phyloP scores from a whole-genome alignment of 92 coral and sea anemone species.

The Epizoanthus illoricatus region DNA sequence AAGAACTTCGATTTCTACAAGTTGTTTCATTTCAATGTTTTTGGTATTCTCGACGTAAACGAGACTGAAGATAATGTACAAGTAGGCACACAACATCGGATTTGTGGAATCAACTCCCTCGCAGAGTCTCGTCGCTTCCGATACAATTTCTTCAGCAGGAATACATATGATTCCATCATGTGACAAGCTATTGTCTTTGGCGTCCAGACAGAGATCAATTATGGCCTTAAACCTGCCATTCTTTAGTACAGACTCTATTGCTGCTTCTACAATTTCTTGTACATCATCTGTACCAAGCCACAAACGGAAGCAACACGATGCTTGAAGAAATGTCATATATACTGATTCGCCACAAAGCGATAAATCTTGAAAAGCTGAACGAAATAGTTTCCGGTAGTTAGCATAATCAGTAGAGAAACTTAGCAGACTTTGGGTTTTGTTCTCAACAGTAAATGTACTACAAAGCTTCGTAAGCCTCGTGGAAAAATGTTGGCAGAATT shows the following conservation, averaged over 20 bases:
- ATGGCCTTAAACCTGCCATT: conserved; percentile 7
- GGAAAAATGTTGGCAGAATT: conserved; percentile 27
- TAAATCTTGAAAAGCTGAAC: conserved; percentile 13
- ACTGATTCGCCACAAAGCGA: conserved; percentile 31
- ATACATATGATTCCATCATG: conserved; percentile 18
- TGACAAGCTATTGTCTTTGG: conserved; percentile 4
- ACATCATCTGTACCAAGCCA: conserved; percentile 24
- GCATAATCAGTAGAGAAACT: conserved; percentile 27
- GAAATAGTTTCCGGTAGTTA: conserved; percentile 27
- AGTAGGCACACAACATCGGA: conserved; percentile 3
- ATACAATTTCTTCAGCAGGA: conserved; percentile 27
- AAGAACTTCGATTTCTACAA: conserved; percentile 24
- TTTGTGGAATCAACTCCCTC: conserved; percentile 23
- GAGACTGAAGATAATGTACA: conserved; percentile 18
- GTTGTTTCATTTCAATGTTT: background rate
- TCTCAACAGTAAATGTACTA: conserved; percentile 23
- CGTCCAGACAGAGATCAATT: conserved; percentile 1
- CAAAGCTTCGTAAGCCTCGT: conserved; percentile 26
- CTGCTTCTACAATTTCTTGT: conserved; percentile 1
- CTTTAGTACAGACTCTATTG: conserved; percentile 4
- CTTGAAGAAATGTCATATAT: conserved; percentile 8
- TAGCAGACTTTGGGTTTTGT: conserved; percentile 15
- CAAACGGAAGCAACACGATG: conserved; percentile 18
- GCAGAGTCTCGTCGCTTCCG: conserved; percentile 24
- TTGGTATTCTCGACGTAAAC: conserved; percentile 2